Base-by-base conservation (phyloP, 2,113 vertebrate species). In the Anoplopoma fimbria region DNA sequence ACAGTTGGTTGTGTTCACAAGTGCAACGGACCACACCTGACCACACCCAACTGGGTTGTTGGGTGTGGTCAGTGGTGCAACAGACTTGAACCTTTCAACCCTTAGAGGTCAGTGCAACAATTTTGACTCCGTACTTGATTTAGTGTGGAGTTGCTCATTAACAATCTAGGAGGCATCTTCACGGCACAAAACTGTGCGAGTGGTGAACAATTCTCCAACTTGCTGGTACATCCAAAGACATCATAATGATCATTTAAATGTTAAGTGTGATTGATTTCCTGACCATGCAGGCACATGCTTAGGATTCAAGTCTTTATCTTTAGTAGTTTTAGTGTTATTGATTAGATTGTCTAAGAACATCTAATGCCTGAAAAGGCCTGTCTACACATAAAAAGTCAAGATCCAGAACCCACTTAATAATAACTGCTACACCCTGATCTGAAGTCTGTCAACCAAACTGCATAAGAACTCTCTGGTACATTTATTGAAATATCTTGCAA, bases 61-160 rank as follows among this genome's bases (percentile, higher is more conserved):
- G 91, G 87, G 74, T 81, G 81, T 90, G 87, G 89, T 92, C 91
- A 89, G 89, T 69, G 77, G 88, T 85, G 86, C 86, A 70, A 90
- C 86, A 89, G 89, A 91, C 89, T 92, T 86, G 93, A 93, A 93
- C 93, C 93, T 93, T 93, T 93, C 93, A 93, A 93, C 93, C 93
- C 93, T 75, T 93, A 93, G 93, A 93, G 93, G 91, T 93, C 93
- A 93, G 91, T 88, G 83, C 76, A 86, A 90, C 68, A 91, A 91
- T 93, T 93, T 93, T 75, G 88, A 84, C 88, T 93, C 84, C 75
- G 75, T 67, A 69, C 72, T 19, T 84, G 47, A 57, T 90, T 85
- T 82, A 69, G 76, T 76, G 83, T 83, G 87, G 90, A 91, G 87
- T 86, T 83, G 78, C 51, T 87, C 62, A 67, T 88, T 78, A 86